phyloP scores from a whole-genome alignment of 2,797 vertebrate species.

The Monodelphis domestica region DNA sequence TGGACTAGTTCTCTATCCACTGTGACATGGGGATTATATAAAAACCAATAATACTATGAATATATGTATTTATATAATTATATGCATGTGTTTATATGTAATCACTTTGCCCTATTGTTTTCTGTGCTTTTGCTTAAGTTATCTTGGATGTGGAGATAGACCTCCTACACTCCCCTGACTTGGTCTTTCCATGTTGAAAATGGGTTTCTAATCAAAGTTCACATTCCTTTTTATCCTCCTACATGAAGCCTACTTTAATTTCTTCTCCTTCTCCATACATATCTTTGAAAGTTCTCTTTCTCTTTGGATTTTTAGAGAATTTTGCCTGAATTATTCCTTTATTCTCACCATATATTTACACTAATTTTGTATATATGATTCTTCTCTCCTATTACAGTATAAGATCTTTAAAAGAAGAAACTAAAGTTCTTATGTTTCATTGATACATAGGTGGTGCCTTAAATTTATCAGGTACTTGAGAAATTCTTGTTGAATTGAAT shows the following conservation, averaged over 20 bases:
- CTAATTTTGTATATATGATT: not conserved
- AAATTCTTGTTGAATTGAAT: not conserved
- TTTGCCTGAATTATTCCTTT: not conserved
- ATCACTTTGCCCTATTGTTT: not conserved
- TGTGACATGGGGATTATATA: not conserved
- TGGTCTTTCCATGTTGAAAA: not conserved
- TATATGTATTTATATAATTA: not conserved
- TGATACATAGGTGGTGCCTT: not conserved
- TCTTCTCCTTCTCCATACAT: not conserved
- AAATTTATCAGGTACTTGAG: not conserved
- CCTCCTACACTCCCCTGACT: not conserved
- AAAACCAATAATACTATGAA: not conserved
- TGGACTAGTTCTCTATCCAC: not conserved
- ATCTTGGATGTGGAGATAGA: not conserved
- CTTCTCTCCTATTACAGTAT: not conserved
- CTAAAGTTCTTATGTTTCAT: not conserved
- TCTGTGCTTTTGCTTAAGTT: not conserved
- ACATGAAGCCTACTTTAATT: not conserved
- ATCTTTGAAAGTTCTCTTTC: not conserved
- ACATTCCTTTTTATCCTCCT: not conserved
- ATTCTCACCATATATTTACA: not conserved
- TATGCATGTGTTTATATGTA: not conserved
- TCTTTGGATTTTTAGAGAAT: not conserved
- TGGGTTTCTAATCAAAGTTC: not conserved
- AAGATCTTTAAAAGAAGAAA: not conserved